Evolutionary conservation across 2,797 vertebrate species (phyloP), one percentile per base, ranked within the genome.

Genomic region (Scleropages formosus): DNA sequence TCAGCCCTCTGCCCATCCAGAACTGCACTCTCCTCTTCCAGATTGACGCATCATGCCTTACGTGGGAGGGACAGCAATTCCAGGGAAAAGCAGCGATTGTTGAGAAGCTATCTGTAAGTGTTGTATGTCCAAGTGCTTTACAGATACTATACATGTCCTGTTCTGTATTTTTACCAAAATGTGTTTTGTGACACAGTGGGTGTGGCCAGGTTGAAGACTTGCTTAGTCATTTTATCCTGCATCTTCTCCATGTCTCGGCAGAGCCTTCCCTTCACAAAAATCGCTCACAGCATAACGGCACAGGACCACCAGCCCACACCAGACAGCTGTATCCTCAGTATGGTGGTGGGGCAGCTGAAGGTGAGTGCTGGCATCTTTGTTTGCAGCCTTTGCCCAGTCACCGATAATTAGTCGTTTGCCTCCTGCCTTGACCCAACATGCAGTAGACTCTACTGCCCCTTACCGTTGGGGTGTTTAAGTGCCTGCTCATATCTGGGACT

Each of bases 261-360:
- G 97, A 95, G 93, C 92, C 96, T 99, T 89, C 97, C 96, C 72
- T 98, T 99, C 90, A 93, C 93, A 91, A 98, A 98, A 94, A 99
- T 99, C 85, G 95, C 93, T 82, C 98, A 99, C 91, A 98, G 93
- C 92, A 97, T 99, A 92, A 99, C 98, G 78, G 94, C 96, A 67
- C 96, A 99, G 91, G 98, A 99, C 90, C 98, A 99, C 89, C 97
- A 99, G 85, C 98, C 97, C 76, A 99, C 97, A 78, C 95, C 96
- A 88, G 98, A 99, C 89, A 93, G 91, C 89, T 97, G 95, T 89
- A 98, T 99, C 92, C 85, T 99, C 88, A 98, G 96, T 94, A 99
- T 99, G 98, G 96, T 99, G 82, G 95, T 99, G 87, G 98, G 97
- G 85, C 98, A 99, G 87, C 95, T 99, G 82, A 97, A 96, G 94